Conservation (phyloP, 2,888 invertebrate species). For the Clivina fossor region DNA sequence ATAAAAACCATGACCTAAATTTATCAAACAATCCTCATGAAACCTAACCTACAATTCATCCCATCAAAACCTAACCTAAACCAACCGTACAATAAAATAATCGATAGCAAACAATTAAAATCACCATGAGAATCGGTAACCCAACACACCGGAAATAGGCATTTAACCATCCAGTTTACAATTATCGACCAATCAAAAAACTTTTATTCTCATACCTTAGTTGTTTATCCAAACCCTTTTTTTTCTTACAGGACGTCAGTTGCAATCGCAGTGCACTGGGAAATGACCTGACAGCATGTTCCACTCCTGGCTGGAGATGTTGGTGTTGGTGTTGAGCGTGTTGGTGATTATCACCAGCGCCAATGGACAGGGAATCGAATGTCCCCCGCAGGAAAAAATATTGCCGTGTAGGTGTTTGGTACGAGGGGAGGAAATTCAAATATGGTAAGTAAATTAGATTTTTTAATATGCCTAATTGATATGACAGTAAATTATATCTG, state of each 20-base stretch:
- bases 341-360: conserved; percentile 14
- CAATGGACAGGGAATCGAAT: conserved; percentile 50
- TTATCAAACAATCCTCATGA: neutral
- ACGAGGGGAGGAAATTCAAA: conserved; percentile 77
- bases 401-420: conserved; percentile 80
- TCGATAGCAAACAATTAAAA: too few species aligned
- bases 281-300: conserved; percentile 33
- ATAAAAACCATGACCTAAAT: neutral
- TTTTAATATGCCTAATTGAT: conserved; percentile 11
- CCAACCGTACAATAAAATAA: too few species aligned
- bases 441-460: conserved; percentile 72
- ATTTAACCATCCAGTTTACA: conserved; percentile 1
- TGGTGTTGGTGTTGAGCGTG: conserved; percentile 22
- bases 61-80: too few species aligned
- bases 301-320: conserved; percentile 19
- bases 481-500: too few species aligned
- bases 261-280: conserved; percentile 6
- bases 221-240: too few species aligned
- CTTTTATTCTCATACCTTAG: too few species aligned
- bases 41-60: neutral
- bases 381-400: conserved; percentile 76
- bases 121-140: too few species aligned
- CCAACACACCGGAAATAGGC: conserved; percentile 9
- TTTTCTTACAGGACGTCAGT: conserved; percentile 9
- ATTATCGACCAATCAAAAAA: conserved; percentile 13